Base-by-base conservation (phyloP, 2,113 vertebrate species). In the Rostratula benghalensis region DNA sequence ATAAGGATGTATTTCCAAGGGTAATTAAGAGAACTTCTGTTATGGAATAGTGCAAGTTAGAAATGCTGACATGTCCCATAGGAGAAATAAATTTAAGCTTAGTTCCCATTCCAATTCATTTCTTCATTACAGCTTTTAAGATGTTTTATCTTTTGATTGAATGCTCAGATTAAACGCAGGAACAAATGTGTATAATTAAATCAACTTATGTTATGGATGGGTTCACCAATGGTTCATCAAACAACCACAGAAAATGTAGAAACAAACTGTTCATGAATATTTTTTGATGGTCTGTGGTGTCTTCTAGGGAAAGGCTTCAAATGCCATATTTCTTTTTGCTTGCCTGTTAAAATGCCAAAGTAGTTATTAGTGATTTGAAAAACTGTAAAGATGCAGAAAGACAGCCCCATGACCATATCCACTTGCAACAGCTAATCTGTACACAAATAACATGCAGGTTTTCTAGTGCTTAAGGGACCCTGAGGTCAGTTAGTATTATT, bases 111-210 rank as follows among this genome's bases (percentile, higher is more conserved):
- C 63, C 48, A 90, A 81, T 89, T 95, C 25, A 41, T 90, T 92
- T 96, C 93, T 68, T 81, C 63, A 53, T 93, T 89, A 89, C 41
- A 31, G 24, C 30, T 69, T 85, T 83, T 90, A 86, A 74, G 43
- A 83, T 59, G 35, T 43, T 78, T 91, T 89, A 35, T 80, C 41
- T 84, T 85, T 65, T 83, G 70, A 80, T 90, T 93, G 54, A 86
- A 25, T 71, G 59, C 43, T 78, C 51, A 75, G 56, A 78, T 89
- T 89, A 90, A 94, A 86, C 1, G 2, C 54, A 77, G 41, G n/a
- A 83, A 80, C 3, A 25, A 94, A 74, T 35, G 56, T 10, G 21
- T 37, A 59, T 71, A 88, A 91, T 83, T 77, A 83, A 90, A 74
- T 65, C 13, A 93, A 67, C 7, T 48, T 60, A 20, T 9, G 3